Evolutionary conservation across 2,797 vertebrate genomes (phyloP).

Genomic region (Pseudomugil gertrudae): DNA sequence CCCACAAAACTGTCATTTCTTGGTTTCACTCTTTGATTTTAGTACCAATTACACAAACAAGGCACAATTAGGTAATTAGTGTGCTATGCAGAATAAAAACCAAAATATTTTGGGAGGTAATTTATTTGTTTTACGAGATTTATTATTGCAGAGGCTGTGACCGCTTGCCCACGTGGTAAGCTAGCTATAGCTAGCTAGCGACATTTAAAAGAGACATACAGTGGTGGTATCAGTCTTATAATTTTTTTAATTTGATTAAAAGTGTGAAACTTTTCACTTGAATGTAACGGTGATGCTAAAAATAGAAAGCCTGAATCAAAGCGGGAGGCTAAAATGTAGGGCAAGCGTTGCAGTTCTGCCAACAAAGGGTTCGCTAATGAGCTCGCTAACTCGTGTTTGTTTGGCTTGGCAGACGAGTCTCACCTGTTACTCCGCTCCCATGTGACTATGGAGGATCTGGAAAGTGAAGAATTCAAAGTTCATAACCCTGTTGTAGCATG

Average conservation of each 20-base stretch:
- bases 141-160: background rate
- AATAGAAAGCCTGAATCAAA: slow-evolving; percentile 12
- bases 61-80: slow-evolving; percentile 15
- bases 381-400: slow-evolving; percentile 8
- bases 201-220: background rate
- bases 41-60: slow-evolving; percentile 16
- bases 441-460: slow-evolving; percentile 84
- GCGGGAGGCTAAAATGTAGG: slow-evolving; percentile 16
- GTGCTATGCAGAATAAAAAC: background rate
- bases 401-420: slow-evolving; percentile 76
- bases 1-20: slow-evolving; percentile 8
- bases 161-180: background rate
- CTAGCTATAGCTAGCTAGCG: background rate
- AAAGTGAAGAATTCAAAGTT: slow-evolving; percentile 80
- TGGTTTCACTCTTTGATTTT: slow-evolving; percentile 8
- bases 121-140: background rate
- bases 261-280: background rate
- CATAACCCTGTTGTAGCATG: slow-evolving; percentile 77
- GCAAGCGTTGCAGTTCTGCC: slow-evolving; percentile 12
- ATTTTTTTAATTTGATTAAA: background rate
- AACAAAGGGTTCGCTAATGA: slow-evolving; percentile 18
- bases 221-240: background rate
- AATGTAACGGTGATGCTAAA: background rate
- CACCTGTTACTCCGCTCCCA: slow-evolving; percentile 75
- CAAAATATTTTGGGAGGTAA: background rate